Evolutionary conservation across 2,888 invertebrate genomes (phyloP).

Genomic region (Spisula subtruncata): DNA sequence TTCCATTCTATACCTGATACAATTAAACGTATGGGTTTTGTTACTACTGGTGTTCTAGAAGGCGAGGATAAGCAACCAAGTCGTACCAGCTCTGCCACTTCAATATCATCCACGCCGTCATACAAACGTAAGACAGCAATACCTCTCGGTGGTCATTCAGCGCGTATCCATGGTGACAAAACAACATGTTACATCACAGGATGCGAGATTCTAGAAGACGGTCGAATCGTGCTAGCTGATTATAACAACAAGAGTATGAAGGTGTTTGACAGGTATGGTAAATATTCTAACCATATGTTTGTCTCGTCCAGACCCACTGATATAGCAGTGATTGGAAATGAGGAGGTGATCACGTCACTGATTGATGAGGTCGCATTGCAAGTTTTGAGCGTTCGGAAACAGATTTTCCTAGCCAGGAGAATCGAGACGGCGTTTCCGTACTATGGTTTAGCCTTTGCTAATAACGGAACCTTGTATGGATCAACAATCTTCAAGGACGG

Average conservation of each 20-base stretch:
- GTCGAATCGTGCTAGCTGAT: conserved; percentile 46
- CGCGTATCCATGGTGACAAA: conserved; percentile 45
- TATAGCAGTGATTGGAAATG: conserved; percentile 25
- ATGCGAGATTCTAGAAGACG: conserved; percentile 47
- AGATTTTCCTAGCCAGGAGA: conserved; percentile 16
- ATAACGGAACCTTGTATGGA: not conserved
- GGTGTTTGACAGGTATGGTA: conserved; percentile 44
- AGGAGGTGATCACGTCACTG: conserved; percentile 41
- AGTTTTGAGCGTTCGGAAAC: conserved; percentile 13
- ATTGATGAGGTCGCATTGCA: conserved; percentile 42
- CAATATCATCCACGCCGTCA: not conserved
- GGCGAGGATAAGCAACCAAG: not conserved
- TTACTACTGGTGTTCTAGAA: not conserved
- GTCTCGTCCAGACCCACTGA: conserved; percentile 48
- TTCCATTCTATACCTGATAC: conserved; percentile 28
- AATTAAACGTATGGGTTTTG: conserved; percentile 22
- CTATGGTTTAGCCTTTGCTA: conserved; percentile 39
- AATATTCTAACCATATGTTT: conserved; percentile 22
- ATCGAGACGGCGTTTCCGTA: conserved; percentile 37
- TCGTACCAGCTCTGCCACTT: conserved; percentile 3
- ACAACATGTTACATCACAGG: conserved; percentile 56
- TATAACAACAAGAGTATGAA: conserved; percentile 53
- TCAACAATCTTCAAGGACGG: conserved; percentile 34
- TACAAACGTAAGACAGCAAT: conserved; percentile 41
- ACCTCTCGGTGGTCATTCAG: conserved; percentile 55